Conservation (phyloP, 2,797 vertebrate genomes). For the Spinibarbus caldwelli region DNA sequence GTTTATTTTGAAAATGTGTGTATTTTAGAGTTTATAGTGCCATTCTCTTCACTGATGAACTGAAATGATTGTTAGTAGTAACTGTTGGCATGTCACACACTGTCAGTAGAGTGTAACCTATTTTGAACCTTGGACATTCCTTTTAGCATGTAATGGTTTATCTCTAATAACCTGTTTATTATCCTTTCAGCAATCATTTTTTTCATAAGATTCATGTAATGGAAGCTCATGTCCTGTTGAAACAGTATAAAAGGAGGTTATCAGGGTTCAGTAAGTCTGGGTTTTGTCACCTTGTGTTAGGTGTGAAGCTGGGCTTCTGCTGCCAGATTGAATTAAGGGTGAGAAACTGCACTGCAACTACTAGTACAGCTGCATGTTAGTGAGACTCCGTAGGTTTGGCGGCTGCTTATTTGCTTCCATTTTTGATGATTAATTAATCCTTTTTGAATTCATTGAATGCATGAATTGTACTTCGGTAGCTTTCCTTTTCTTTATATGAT, state of each 20-base stretch:
- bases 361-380: neutral
- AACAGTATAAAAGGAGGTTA: neutral
- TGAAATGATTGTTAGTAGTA: neutral
- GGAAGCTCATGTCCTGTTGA: neutral
- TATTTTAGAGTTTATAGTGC: neutral
- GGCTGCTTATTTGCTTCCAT: neutral
- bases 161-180: neutral
- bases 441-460: neutral
- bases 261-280: neutral
- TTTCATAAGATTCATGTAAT: neutral
- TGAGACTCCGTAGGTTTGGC: neutral
- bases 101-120: neutral
- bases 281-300: conserved; percentile 32
- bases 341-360: conserved; percentile 3
- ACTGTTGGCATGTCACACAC: neutral
- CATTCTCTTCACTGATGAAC: neutral
- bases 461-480: neutral
- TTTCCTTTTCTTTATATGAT: neutral
- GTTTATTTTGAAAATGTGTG: neutral
- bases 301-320: conserved; percentile 31
- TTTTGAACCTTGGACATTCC: neutral
- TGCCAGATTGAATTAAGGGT: conserved; percentile 49
- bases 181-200: neutral
- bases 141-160: neutral
- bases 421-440: neutral